Percentiles rank a stretch among this genome's conserved stretches.
Evolutionary conservation across 92 coral and sea anemone species (phyloP).

Genomic region (Phenganax stokvisi): DNA sequence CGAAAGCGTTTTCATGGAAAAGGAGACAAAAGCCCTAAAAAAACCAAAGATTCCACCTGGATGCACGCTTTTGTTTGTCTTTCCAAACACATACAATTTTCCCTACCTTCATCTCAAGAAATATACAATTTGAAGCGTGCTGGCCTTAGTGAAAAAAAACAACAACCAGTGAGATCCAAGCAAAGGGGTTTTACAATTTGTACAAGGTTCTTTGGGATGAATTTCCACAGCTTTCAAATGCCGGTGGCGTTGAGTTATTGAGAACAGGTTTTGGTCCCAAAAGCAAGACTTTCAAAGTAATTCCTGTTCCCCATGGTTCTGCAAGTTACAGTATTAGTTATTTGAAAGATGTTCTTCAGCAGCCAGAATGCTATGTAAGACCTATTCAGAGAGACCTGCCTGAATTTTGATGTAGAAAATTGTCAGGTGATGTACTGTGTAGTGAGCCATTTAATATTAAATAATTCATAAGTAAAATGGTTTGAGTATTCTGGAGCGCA

Average conservation of each 20-base stretch:
- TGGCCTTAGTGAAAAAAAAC: constrained; percentile 28
- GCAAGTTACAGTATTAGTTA: constrained; percentile 23
- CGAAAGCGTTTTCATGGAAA: not conserved
- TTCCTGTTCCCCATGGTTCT: constrained; percentile 14
- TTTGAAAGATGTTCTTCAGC: constrained; percentile 17
- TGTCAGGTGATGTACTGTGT: not conserved
- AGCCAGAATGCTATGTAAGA: constrained; percentile 19
- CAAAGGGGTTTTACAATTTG: constrained; percentile 16
- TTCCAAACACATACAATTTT: constrained; percentile 4
- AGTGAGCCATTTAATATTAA: not conserved
- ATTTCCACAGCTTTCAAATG: constrained; percentile 19
- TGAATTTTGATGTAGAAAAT: not conserved
- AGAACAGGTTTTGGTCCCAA: constrained; percentile 27
- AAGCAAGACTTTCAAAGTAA: constrained; percentile 21
- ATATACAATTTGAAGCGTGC: constrained; percentile 19
- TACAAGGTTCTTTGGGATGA: constrained; percentile 11
- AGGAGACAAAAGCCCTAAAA: constrained; percentile 16
- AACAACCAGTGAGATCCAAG: constrained; percentile 17
- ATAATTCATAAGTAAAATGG: not conserved
- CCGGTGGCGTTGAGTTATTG: constrained; percentile 21
- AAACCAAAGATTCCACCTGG: constrained; percentile 26
- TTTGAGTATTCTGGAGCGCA: not conserved
- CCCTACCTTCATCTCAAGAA: constrained; percentile 27
- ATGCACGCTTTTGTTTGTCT: constrained; percentile 31
- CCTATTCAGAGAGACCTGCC: constrained; percentile 27